These are phyloP conservation scores for Sphaerophoria taeniata DNA, from an alignment of 2,888 invertebrate species.

Conservation along the genomic window DNA sequence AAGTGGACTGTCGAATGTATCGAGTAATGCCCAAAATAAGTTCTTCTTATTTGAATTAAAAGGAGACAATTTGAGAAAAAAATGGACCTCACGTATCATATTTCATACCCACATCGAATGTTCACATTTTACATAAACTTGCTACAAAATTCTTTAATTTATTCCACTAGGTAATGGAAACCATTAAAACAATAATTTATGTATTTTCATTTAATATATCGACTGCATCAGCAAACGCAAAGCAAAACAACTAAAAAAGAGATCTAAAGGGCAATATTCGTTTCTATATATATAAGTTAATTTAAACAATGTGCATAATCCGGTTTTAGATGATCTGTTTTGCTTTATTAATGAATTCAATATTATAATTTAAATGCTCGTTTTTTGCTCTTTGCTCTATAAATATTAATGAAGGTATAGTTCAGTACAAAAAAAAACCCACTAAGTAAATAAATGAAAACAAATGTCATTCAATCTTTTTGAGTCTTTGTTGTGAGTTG, in stretches of 20 bases:
- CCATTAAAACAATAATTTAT: not conserved
- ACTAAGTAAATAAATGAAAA: not conserved
- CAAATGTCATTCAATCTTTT: constrained; percentile 41
- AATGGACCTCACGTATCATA: too few relatives aligned
- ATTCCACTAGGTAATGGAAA: too few relatives aligned
- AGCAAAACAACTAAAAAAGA: not conserved
- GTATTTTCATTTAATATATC: not conserved
- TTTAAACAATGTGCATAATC: not conserved
- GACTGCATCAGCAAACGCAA: not conserved
- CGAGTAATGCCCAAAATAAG: too few relatives aligned
- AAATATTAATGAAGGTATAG: constrained; percentile 57
- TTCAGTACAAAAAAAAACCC: not conserved
- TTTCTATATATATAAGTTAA: constrained; percentile 20
- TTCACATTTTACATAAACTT: too few relatives aligned
- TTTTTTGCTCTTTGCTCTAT: constrained; percentile 6
- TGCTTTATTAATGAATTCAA: constrained; percentile 33
- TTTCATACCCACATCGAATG: not conserved
- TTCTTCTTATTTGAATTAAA: too few relatives aligned
- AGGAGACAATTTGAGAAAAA: too few relatives aligned
- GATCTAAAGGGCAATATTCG: constrained; percentile 32
- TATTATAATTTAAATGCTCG: constrained; percentile 36
- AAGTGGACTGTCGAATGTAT: too few relatives aligned
- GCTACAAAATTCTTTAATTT: too few relatives aligned
- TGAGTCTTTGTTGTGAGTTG: constrained; percentile 4
- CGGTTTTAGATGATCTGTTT: constrained; percentile 7